Evolutionary conservation across 2,888 invertebrate species (phyloP).

Genomic region (Papilio elwesi): DNA sequence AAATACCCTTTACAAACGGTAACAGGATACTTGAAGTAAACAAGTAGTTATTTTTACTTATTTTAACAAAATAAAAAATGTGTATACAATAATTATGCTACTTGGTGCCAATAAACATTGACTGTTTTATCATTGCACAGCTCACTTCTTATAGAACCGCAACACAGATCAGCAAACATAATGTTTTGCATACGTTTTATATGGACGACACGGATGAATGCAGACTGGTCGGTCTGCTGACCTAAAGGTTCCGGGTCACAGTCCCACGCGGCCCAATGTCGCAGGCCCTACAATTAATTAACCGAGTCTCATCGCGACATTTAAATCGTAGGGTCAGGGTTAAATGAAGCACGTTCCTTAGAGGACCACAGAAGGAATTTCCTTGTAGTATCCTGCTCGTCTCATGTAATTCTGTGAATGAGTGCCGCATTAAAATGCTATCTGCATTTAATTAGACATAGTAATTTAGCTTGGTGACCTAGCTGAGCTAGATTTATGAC

Average conservation of each 20-base stretch:
- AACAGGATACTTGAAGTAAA: no score
- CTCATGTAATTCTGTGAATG: constrained; percentile 10
- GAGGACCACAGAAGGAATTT: constrained; percentile 26
- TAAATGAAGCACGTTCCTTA: constrained; percentile 13
- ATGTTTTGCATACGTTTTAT: not conserved
- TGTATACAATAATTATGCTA: no score
- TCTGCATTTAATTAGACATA: constrained; percentile 26
- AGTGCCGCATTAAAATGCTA: constrained; percentile 21
- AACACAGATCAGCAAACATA: no score
- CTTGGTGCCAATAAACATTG: no score
- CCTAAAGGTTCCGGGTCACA: constrained; percentile 38
- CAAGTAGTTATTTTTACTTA: no score
- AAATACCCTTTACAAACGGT: no score
- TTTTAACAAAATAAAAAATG: no score
- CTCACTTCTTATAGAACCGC: no score
- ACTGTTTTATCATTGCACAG: no score
- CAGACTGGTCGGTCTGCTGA: constrained; percentile 28
- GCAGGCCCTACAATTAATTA: constrained; percentile 33
- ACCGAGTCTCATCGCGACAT: constrained; percentile 33
- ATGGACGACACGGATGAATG: constrained; percentile 21
- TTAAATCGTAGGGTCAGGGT: constrained; percentile 33
- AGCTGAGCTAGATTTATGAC: constrained; percentile 20
- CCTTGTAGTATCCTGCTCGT: constrained; percentile 28
- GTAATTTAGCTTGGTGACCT: constrained; percentile 19
- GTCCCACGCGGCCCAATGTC: constrained; percentile 37